These are phyloP conservation scores for Porites lobata DNA, from an alignment of 92 coral and sea anemone genomes.

Conservation along the genomic window DNA sequence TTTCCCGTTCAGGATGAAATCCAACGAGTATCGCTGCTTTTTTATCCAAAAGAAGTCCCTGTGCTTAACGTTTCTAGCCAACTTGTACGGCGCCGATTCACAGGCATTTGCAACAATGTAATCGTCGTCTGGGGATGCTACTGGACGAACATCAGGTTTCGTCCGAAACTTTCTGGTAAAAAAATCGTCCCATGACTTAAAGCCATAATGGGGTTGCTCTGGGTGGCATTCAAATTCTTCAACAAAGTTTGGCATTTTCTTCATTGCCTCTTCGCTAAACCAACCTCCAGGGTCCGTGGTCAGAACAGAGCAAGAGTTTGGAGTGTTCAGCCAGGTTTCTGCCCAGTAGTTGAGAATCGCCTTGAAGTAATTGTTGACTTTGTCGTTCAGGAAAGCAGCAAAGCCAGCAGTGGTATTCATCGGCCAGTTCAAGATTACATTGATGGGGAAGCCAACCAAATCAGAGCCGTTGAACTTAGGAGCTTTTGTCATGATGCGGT, in stretches of 20 bases:
- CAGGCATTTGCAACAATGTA: slow-evolving; percentile 41
- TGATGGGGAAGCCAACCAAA: slow-evolving; percentile 69
- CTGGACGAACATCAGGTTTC: slow-evolving; percentile 67
- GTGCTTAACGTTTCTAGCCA: slow-evolving; percentile 23
- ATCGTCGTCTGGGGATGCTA: slow-evolving; percentile 57
- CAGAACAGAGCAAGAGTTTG: slow-evolving; percentile 58
- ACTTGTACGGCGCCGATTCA: slow-evolving; percentile 77
- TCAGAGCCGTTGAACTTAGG: slow-evolving; percentile 59
- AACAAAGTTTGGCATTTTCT: slow-evolving; percentile 66
- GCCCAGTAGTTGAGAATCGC: slow-evolving; percentile 74
- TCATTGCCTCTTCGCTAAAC: slow-evolving; percentile 73
- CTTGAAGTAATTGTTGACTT: slow-evolving; percentile 70
- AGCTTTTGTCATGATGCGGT: slow-evolving; percentile 68
- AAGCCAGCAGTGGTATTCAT: slow-evolving; percentile 80
- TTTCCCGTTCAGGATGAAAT: slow-evolving; percentile 66
- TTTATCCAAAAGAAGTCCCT: slow-evolving; percentile 18
- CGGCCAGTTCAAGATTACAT: slow-evolving; percentile 68
- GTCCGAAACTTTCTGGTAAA: slow-evolving; percentile 72
- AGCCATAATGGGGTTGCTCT: slow-evolving; percentile 53
- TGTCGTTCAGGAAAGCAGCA: slow-evolving; percentile 78
- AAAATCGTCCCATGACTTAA: slow-evolving; percentile 80
- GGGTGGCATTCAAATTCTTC: slow-evolving; percentile 71
- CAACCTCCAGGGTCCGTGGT: slow-evolving; percentile 57
- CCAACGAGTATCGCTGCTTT: slow-evolving; percentile 68
- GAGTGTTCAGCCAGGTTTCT: slow-evolving; percentile 38